Conservation (phyloP, 2,888 invertebrate genomes). For the Trissoscelio sp. region DNA sequence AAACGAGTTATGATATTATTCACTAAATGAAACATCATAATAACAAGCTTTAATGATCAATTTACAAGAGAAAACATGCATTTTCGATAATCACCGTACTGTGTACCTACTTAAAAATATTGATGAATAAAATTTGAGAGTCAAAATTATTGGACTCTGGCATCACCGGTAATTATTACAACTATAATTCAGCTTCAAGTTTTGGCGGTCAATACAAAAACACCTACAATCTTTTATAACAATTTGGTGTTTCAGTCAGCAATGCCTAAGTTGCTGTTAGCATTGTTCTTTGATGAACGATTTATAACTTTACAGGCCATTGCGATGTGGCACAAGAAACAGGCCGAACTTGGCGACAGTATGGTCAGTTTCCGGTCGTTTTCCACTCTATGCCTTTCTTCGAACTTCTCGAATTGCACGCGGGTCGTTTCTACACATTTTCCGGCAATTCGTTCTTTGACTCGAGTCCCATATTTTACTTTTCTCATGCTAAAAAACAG, state of each 20-base stretch:
- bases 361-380: slow-evolving; percentile 69
- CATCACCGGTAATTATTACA: slow-evolving; percentile 22
- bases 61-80: too few relatives aligned
- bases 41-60: too few relatives aligned
- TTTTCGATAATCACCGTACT: too few relatives aligned
- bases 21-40: too few relatives aligned
- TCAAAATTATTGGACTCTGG: background rate
- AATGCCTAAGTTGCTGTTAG: slow-evolving; percentile 36
- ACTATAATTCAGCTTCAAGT: slow-evolving; percentile 2
- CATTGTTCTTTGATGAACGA: slow-evolving; percentile 57
- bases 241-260: slow-evolving; percentile 11
- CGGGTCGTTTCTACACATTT: slow-evolving; percentile 38
- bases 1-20: too few relatives aligned
- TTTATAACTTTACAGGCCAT: slow-evolving; percentile 48
- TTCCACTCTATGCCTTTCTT: slow-evolving; percentile 64
- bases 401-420: slow-evolving; percentile 67
- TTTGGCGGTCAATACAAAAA: slow-evolving; percentile 19
- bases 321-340: slow-evolving; percentile 55
- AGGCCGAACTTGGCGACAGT: slow-evolving; percentile 53
- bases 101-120: too few relatives aligned
- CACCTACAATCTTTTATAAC: slow-evolving; percentile 26
- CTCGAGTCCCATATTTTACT: slow-evolving; percentile 42
- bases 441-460: slow-evolving; percentile 43
- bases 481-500: slow-evolving; percentile 55
- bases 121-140: too few relatives aligned